A percentile compares a stretch with the other conserved stretches of the same genome.
Conservation (phyloP, 2,888 invertebrate species). For the Tillus elongatus region DNA sequence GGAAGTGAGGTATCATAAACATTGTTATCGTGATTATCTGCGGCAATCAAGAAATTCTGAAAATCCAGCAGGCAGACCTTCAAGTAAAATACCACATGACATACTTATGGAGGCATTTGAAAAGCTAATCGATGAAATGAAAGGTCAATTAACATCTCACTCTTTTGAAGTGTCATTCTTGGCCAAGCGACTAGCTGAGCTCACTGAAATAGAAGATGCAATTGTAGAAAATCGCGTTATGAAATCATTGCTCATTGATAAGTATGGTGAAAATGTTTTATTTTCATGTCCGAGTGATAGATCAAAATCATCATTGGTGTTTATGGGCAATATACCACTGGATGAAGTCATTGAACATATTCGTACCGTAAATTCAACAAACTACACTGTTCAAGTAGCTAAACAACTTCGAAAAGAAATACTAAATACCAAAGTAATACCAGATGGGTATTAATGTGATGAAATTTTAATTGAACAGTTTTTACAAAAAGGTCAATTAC, state of each 20-base stretch:
- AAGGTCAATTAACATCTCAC: slow-evolving; percentile 17
- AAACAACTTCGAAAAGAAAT: slow-evolving; percentile 19
- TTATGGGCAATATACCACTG: slow-evolving; percentile 22
- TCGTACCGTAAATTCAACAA: slow-evolving; percentile 17
- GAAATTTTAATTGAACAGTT: no score
- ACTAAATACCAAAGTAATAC: slow-evolving; percentile 19
- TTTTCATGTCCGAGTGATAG: slow-evolving; percentile 24
- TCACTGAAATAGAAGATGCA: slow-evolving; percentile 17
- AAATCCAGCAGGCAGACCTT: slow-evolving; percentile 18
- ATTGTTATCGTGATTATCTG: slow-evolving; percentile 23
- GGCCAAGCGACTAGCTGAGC: slow-evolving; percentile 18
- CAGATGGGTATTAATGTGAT: no score
- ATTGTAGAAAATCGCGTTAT: no score
- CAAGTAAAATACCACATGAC: no score
- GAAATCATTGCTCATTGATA: slow-evolving; percentile 26
- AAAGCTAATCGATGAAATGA: slow-evolving; percentile 23
- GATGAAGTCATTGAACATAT: slow-evolving; percentile 17
- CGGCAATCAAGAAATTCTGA: slow-evolving; percentile 18
- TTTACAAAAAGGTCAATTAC: slow-evolving; percentile 16
- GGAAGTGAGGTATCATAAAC: slow-evolving; percentile 25
- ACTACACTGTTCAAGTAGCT: slow-evolving; percentile 15
- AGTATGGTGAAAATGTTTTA: slow-evolving; percentile 24
- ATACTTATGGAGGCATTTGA: slow-evolving; percentile 21
- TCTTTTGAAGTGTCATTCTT: slow-evolving; percentile 21
- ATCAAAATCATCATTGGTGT: slow-evolving; percentile 26